Evolutionary conservation across 2,113 vertebrate species (phyloP).

Genomic region (Narcine bancroftii): DNA sequence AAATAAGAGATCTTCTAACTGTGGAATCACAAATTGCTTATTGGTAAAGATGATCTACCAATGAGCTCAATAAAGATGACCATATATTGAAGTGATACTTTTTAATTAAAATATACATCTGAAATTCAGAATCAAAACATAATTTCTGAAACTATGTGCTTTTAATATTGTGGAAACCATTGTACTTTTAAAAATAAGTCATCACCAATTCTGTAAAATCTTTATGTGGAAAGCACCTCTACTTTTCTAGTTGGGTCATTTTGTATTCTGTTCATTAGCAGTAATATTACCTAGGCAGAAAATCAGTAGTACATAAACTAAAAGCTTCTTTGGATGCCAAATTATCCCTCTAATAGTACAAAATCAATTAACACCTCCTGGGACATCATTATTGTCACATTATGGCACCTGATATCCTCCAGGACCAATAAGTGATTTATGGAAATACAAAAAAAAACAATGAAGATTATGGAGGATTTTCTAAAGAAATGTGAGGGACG

Average conservation of each 20-base stretch:
- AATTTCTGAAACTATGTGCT: not conserved
- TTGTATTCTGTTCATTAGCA: slow-evolving; percentile 72
- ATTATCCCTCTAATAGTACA: slow-evolving; percentile 67
- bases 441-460: slow-evolving; percentile 52
- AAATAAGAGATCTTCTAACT: not conserved
- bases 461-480: slow-evolving; percentile 24
- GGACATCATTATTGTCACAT: slow-evolving; percentile 77
- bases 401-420: slow-evolving; percentile 68
- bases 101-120: not conserved
- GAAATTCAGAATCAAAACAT: not conserved
- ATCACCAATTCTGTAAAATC: slow-evolving; percentile 40
- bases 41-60: too few relatives aligned
- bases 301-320: slow-evolving; percentile 58
- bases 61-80: not conserved
- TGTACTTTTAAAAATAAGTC: not conserved
- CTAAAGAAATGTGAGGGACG: slow-evolving; percentile 2
- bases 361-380: slow-evolving; percentile 77
- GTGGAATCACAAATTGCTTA: not conserved
- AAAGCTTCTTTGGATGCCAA: slow-evolving; percentile 59
- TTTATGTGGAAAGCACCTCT: slow-evolving; percentile 57
- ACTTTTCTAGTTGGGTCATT: slow-evolving; percentile 61
- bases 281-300: slow-evolving; percentile 63
- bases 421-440: slow-evolving; percentile 70
- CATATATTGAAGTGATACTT: not conserved
- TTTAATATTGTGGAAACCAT: not conserved